Conservation (phyloP, 2,888 invertebrate genomes). For the Cryptosula pallasiana region DNA sequence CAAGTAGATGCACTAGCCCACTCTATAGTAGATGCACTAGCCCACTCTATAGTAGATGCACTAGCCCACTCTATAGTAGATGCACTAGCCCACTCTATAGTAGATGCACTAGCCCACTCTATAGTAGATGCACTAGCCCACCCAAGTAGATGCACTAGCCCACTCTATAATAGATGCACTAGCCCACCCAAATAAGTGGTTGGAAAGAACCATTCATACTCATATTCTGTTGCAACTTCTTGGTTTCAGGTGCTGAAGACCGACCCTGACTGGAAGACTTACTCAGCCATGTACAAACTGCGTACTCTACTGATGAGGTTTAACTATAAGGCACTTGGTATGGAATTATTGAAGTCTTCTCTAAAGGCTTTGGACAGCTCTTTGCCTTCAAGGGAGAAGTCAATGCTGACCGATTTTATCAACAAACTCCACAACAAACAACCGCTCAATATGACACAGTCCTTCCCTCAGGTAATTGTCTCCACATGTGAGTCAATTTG, state of each 20-base stretch:
- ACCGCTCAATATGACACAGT: neutral
- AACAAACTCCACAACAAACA: neutral
- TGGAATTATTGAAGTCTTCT: neutral
- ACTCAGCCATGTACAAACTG: neutral
- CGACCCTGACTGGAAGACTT: neutral
- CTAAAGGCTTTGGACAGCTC: neutral
- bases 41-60: too few species aligned
- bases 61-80: too few species aligned
- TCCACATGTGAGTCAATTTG: too few species aligned
- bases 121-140: too few species aligned
- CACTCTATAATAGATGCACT: too few species aligned
- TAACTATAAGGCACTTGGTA: neutral
- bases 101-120: too few species aligned
- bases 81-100: too few species aligned
- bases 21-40: too few species aligned
- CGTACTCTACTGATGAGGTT: neutral
- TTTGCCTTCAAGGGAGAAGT: neutral
- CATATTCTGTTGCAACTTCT: neutral
- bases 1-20: too few species aligned
- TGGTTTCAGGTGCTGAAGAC: neutral
- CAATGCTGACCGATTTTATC: neutral
- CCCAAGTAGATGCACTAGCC: too few species aligned
- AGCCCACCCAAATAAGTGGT: neutral
- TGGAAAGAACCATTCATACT: neutral
- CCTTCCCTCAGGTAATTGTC: too few species aligned